A percentile compares a stretch with the other conserved stretches of the same genome.
phyloP scores from a whole-genome alignment of 2,888 invertebrate genomes.

The Erannis defoliaria region DNA sequence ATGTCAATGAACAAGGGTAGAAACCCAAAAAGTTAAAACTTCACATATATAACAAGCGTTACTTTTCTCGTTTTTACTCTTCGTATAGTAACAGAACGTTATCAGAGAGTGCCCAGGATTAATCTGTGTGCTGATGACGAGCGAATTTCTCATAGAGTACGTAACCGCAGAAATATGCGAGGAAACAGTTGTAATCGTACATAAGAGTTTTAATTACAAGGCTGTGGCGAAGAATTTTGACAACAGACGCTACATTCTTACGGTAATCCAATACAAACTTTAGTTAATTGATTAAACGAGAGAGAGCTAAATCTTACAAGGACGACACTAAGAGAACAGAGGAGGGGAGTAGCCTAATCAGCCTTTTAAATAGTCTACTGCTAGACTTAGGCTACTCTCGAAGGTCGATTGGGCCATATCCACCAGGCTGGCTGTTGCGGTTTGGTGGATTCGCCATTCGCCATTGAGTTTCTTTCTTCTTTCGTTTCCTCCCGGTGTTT shows the following conservation, averaged over 20 bases:
- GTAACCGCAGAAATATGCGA: conserved; percentile 37
- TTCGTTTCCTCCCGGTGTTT: no score
- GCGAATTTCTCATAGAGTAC: conserved; percentile 30
- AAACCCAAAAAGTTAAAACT: conserved; percentile 33
- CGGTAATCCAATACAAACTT: conserved; percentile 7
- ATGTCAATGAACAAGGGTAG: background rate
- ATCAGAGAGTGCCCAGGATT: conserved; percentile 29
- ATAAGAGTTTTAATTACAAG: conserved; percentile 19
- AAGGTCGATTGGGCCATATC: no score
- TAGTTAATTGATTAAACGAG: background rate
- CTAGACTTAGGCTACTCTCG: no score
- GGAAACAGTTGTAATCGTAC: conserved; percentile 32
- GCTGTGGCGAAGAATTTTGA: conserved; percentile 22
- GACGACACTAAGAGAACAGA: no score
- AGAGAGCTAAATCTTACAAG: no score
- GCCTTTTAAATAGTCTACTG: no score
- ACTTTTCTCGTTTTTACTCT: no score
- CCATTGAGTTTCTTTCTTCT: no score
- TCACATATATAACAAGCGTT: no score
- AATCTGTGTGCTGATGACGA: conserved; percentile 29
- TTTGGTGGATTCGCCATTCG: no score
- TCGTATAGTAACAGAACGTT: conserved; percentile 36
- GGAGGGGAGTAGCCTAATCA: no score
- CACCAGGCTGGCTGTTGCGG: no score
- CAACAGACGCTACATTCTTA: conserved; percentile 13